phyloP scores from a whole-genome alignment of 64 coral and sea anemone genomes.

The Dendronephthya gigantea region DNA sequence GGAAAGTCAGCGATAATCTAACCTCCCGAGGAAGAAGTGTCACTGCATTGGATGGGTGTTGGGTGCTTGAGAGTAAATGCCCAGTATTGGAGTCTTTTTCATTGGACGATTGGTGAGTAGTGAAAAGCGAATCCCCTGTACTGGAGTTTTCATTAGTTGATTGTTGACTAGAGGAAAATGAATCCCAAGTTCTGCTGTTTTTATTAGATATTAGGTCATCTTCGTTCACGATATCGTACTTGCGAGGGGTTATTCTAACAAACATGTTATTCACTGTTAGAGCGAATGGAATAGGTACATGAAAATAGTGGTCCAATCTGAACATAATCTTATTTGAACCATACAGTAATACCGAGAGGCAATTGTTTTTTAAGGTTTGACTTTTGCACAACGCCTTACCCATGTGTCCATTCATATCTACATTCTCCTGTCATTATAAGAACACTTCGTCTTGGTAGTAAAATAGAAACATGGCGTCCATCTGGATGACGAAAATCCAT shows the following conservation, averaged over 20 bases:
- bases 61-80: background rate
- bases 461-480: constrained; percentile 53
- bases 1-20: constrained; percentile 72
- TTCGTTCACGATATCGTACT: constrained; percentile 64
- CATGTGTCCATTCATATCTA: constrained; percentile 91
- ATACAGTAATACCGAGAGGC: background rate
- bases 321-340: too few species aligned
- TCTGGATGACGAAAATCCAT: constrained; percentile 97
- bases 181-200: too few species aligned
- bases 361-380: background rate
- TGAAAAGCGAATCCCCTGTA: background rate
- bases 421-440: constrained; percentile 85
- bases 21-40: constrained; percentile 66
- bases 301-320: too few species aligned
- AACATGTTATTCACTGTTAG: background rate
- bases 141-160: too few species aligned
- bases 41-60: constrained; percentile 8
- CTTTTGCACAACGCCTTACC: too few species aligned
- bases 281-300: too few species aligned
- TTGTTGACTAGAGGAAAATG: too few species aligned
- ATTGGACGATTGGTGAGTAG: too few species aligned
- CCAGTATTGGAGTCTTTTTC: background rate
- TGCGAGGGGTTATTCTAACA: constrained; percentile 79
- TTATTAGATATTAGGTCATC: background rate
- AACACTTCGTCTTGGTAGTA: constrained; percentile 76